Conservation (phyloP, 2,113 vertebrate species). For the Equus quagga region DNA sequence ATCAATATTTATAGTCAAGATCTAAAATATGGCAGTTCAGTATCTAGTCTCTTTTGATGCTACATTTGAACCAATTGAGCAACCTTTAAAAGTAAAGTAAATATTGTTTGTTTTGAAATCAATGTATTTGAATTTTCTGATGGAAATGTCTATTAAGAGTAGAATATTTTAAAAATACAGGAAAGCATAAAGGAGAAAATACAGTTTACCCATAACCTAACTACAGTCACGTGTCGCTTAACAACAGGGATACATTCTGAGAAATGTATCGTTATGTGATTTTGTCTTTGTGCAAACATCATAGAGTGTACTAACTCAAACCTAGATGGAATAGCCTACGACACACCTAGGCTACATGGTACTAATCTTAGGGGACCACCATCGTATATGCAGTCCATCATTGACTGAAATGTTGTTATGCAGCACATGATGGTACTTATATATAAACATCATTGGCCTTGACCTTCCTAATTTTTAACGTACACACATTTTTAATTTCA, state of each 20-base stretch:
- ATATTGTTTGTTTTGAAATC: neutral
- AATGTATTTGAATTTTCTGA: neutral
- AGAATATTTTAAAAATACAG: neutral
- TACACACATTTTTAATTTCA: neutral
- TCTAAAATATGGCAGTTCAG: neutral
- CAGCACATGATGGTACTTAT: neutral
- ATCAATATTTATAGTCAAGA: neutral
- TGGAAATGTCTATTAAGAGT: neutral
- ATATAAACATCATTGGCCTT: neutral
- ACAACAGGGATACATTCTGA: no score
- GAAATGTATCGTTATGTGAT: no score
- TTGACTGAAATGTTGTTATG: no score
- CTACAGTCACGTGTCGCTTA: no score
- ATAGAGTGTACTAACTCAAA: no score
- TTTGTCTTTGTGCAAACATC: no score
- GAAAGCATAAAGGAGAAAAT: neutral
- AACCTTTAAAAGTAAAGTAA: neutral
- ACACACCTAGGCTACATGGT: no score
- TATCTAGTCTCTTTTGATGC: neutral
- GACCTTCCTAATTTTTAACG: neutral
- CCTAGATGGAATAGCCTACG: no score
- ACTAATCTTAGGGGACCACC: no score
- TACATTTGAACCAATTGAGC: neutral
- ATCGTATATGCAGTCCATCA: no score
- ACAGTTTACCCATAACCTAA: neutral